Evolutionary conservation across 2,113 vertebrate species (phyloP).

Genomic region (Haemorhous mexicanus): DNA sequence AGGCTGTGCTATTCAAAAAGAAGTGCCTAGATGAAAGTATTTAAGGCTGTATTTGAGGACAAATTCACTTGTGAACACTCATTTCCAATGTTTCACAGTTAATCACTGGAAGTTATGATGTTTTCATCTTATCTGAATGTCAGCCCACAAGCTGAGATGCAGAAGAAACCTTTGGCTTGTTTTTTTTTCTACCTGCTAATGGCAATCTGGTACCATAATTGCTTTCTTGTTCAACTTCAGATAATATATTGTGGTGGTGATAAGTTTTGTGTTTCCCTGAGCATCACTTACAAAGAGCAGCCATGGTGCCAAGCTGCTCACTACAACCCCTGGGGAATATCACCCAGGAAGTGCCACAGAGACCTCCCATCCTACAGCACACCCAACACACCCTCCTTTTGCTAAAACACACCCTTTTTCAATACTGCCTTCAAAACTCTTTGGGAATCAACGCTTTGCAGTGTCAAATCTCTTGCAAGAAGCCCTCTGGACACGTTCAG

Average conservation of each 20-base stretch:
- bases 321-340: background rate
- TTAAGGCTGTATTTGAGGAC: background rate
- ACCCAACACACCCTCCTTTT: background rate
- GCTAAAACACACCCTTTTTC: background rate
- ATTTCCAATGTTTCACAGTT: background rate
- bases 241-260: background rate
- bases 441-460: background rate
- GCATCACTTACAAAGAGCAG: background rate
- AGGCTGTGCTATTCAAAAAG: slow-evolving; percentile 8
- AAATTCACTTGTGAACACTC: background rate
- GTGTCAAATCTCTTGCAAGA: background rate
- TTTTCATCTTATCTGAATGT: background rate
- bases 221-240: background rate
- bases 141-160: background rate
- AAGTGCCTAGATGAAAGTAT: background rate
- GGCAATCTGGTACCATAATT: background rate
- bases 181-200: background rate
- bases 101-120: background rate
- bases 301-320: background rate
- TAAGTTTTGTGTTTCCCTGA: background rate
- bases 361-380: background rate
- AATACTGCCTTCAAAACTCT: background rate
- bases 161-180: background rate
- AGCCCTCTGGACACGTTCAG: background rate
- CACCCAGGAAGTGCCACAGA: background rate